These are phyloP conservation scores for Noctilio leporinus DNA, from an alignment of 2,113 vertebrate species.

Conservation along the genomic window DNA sequence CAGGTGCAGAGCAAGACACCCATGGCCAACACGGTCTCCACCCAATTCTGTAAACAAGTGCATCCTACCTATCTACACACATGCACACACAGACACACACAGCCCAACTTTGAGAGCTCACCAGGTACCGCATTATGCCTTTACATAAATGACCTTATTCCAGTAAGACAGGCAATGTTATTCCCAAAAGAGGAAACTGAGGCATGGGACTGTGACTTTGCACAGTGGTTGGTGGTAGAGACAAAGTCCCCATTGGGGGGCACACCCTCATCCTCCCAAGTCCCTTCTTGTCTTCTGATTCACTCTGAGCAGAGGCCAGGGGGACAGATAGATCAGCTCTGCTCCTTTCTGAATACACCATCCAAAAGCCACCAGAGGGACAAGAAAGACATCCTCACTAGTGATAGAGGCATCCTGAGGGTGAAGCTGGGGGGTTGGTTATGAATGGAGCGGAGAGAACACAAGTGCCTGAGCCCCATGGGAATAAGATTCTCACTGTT, in stretches of 20 bases:
- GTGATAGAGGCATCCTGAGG: background rate
- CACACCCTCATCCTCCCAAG: fast-evolving
- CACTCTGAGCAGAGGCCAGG: background rate
- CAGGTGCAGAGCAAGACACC: background rate
- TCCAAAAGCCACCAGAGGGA: background rate
- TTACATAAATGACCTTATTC: background rate
- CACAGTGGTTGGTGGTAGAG: background rate
- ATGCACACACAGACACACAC: background rate
- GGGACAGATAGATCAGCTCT: background rate
- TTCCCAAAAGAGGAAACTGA: background rate
- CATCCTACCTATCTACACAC: no score
- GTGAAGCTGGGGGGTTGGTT: background rate
- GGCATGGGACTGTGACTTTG: background rate
- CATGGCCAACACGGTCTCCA: background rate
- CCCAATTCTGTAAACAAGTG: background rate
- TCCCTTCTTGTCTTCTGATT: background rate
- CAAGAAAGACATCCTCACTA: background rate
- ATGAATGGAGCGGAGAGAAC: background rate
- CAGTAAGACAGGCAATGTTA: background rate
- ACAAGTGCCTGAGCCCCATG: background rate
- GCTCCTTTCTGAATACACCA: background rate
- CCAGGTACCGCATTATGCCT: background rate
- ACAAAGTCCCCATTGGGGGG: fast-evolving
- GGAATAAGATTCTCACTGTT: no score
- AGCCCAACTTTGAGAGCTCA: background rate